A percentile compares a stretch with the other conserved stretches of the same genome.
phyloP scores from a whole-genome alignment of 2,113 vertebrate genomes.

The Myrmophylax atrothorax region DNA sequence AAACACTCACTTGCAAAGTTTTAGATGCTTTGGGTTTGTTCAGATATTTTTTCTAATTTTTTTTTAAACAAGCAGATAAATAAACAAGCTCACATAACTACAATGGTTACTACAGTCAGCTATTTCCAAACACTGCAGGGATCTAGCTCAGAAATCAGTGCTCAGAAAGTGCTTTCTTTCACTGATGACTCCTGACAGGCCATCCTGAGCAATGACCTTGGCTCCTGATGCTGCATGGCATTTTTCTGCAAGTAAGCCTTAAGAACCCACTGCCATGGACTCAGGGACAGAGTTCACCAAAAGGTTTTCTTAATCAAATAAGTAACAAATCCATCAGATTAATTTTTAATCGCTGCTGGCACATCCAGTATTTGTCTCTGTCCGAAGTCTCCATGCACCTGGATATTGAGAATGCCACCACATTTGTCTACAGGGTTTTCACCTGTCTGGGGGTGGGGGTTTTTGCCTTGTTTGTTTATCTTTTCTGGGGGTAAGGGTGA shows the following conservation, averaged over 20 bases:
- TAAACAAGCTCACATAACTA: accelerated
- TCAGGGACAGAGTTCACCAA: not conserved
- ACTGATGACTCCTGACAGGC: not conserved
- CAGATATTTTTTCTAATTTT: not conserved
- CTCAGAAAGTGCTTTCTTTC: not conserved
- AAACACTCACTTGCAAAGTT: not conserved
- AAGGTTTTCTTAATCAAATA: not conserved
- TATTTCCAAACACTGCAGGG: not conserved
- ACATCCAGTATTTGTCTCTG: not conserved
- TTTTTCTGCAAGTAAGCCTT: not conserved
- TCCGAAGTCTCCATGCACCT: not conserved
- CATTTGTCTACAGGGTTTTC: not conserved
- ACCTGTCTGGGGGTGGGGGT: accelerated
- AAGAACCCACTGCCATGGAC: not conserved
- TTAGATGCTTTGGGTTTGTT: not conserved
- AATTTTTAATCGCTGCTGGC: conserved; percentile 19
- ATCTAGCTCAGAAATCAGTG: not conserved
- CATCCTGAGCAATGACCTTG: not conserved
- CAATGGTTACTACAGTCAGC: not conserved
- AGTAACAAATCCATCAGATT: not conserved
- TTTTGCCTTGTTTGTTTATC: not conserved
- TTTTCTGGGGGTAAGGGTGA: not conserved
- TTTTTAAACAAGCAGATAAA: not conserved
- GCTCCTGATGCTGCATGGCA: not conserved
- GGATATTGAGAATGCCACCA: not conserved